Evolutionary conservation across 2,797 vertebrate genomes (phyloP).

Genomic region (Sciurus carolinensis): DNA sequence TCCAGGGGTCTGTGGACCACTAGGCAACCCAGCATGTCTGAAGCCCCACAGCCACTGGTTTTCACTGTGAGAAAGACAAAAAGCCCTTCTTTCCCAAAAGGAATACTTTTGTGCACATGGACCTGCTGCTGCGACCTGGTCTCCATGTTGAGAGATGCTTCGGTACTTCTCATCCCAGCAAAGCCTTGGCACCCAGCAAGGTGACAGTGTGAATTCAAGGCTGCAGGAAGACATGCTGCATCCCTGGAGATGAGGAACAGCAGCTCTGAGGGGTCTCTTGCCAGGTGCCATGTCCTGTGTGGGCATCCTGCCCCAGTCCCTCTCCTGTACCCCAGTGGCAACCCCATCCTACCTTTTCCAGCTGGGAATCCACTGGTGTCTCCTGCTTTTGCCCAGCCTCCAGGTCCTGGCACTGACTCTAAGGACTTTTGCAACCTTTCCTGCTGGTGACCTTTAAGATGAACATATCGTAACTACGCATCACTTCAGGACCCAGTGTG

Average conservation of each 20-base stretch:
- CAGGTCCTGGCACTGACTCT: background rate
- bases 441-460: background rate
- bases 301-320: background rate
- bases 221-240: background rate
- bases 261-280: background rate
- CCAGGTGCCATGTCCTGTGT: background rate
- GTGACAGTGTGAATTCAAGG: background rate
- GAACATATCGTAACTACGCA: background rate
- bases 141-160: background rate
- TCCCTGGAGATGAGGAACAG: too few species aligned
- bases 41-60: background rate
- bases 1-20: background rate
- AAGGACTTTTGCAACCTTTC: background rate
- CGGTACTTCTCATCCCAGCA: background rate
- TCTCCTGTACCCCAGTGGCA: background rate
- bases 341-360: background rate
- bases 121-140: background rate
- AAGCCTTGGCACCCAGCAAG: background rate
- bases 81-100: background rate
- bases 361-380: background rate
- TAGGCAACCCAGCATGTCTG: background rate
- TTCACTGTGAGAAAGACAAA: background rate
- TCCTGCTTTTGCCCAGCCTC: conserved; percentile 6
- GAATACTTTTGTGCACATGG: background rate
- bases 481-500: background rate